Evolutionary conservation across 2,888 invertebrate genomes (phyloP), one percentile per base, ranked within the genome.

Genomic region (Papilio elwesi): DNA sequence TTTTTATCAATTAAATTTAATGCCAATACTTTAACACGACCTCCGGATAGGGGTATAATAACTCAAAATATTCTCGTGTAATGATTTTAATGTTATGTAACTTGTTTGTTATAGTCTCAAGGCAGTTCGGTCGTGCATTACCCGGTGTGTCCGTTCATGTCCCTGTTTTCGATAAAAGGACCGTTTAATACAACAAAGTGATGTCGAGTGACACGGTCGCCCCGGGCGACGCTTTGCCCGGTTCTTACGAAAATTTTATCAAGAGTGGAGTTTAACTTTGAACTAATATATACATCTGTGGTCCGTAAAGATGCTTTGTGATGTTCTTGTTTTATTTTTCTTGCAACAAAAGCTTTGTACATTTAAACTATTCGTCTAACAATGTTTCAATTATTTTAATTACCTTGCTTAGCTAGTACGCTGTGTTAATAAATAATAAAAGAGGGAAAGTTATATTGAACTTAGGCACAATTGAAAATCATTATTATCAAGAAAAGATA

Each of bases 101-200:
- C 38, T 59, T 26, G 26, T 26, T 2, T 15, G 64, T 74, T 2
- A 47, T 13, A 15, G 15, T n/a, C 69, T 59, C 66, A 67, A 59
- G n/a, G 48, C 68, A 75, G 73, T 75, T 78, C 76, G 68, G 70
- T 76, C 82, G 87, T 87, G 86, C 86, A 77, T 82, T 81, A 77
- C 74, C 74, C 74, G 80, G 78, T 77, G 78, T 78, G 81, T 79
- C 48, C 64, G 77, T 66, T 48, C 15, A 65, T 74, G 78, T 77
- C 76, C 79, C 77, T 79, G 82, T 80, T 81, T 83, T 80, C 84
- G 83, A 87, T 89, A 89, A 89, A 59, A 90, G 87, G 85, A 81
- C 78, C 85, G 84, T 86, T 88, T 90, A 91, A 90, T 86, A 85
- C 86, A 87, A 89, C 91, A 92, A 92, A 92, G 92, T 87, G 90